Evolutionary conservation across 2,113 vertebrate genomes (phyloP), one percentile per base, ranked within the genome.

Genomic region (Podilymbus podiceps): DNA sequence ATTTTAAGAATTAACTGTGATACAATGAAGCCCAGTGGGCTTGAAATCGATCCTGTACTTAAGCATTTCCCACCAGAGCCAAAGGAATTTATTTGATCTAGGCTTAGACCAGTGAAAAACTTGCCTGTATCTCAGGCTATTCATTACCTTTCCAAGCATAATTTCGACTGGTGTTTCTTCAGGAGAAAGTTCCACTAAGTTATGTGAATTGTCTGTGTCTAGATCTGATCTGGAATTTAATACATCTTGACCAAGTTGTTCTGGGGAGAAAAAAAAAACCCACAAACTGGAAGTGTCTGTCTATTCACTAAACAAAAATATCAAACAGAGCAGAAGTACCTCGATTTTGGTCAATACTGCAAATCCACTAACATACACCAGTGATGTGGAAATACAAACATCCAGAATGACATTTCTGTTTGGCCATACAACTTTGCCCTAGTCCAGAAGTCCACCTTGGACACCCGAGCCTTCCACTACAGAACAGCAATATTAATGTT

Each of bases 101-200:
- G 55, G 60, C 62, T 91, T 18, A 64, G 47, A 17, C 33, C 11
- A 66, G 6, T 2, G 22, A 84, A 67, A 73, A 8, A 15, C 21
- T 47, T 67, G 22, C 18, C 40, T 50, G 9, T 15, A 27, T 55
- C 42, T 83, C 69, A 77, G 19, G 47, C 18, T n/a, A 6, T n/a
- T n/a, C 47, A 33, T 96, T 95, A 98, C 98, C 98, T 98, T 96
- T 67, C 98, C 98, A 93, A 98, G 90, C 0, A 73, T 91, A 76
- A 98, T 97, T 96, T 98, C 98, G 0, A 5, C 2, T 17, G 64
- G 90, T 12, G 91, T 90, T 67, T 97, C 96, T 6, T 42, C 63
- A 75, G 80, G 44, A 12, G 33, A 15, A 9, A 15, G 2, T 15
- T 52, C 52, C n/a, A 53, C 23, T 44, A 35, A 44, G 38, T 55